Evolutionary conservation across 2,113 vertebrate genomes (phyloP).

Genomic region (Lathamus discolor): DNA sequence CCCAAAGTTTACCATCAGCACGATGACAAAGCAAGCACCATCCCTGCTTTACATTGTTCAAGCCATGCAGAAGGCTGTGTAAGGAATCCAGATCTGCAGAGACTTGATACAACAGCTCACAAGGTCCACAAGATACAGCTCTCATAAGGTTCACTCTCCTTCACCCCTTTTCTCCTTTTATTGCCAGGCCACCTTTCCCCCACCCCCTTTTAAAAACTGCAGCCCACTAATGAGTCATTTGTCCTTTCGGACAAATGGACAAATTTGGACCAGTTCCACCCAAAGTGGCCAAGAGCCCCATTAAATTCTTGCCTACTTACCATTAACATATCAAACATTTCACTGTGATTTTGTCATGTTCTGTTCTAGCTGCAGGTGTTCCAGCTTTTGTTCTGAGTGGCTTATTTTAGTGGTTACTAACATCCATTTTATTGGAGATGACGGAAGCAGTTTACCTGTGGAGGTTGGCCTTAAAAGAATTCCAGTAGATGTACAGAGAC

Average conservation of each 20-base stretch:
- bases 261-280: neutral
- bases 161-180: neutral
- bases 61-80: neutral
- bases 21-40: neutral
- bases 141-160: neutral
- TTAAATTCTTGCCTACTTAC: slow-evolving; percentile 13
- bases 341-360: slow-evolving; percentile 15
- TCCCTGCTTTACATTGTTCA: neutral
- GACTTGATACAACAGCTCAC: accelerated
- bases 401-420: slow-evolving; percentile 6
- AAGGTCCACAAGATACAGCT: neutral
- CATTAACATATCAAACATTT: slow-evolving; percentile 22
- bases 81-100: neutral
- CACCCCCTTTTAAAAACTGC: neutral
- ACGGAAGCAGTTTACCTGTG: neutral
- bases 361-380: neutral
- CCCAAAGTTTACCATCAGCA: neutral
- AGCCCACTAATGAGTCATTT: neutral
- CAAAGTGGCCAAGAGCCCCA: neutral
- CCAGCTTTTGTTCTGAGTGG: slow-evolving; percentile 7
- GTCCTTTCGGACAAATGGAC: neutral
- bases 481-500: neutral
- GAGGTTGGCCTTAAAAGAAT: neutral
- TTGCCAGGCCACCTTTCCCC: neutral
- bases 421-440: neutral